Evolutionary conservation across 2,888 invertebrate species (phyloP).

Genomic region (Synergus gifuensis): DNA sequence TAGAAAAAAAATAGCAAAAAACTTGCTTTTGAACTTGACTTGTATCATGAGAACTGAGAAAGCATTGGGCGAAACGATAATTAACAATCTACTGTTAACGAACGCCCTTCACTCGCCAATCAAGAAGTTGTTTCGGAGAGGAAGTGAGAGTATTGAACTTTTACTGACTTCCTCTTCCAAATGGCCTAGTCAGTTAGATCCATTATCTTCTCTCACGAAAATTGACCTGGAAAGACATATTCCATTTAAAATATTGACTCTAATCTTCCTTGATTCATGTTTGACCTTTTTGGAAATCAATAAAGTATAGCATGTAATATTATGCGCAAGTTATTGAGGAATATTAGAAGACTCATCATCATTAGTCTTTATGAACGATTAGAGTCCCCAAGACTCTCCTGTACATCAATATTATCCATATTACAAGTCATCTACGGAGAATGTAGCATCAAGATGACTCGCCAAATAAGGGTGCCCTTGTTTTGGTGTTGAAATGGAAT

Average conservation of each 20-base stretch:
- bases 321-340: not conserved
- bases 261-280: too few species aligned
- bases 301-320: not conserved
- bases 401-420: constrained; percentile 9
- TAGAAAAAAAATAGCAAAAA: too few species aligned
- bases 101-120: constrained; percentile 55
- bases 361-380: constrained; percentile 15
- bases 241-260: too few species aligned
- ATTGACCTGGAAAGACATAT: not conserved
- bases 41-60: not conserved
- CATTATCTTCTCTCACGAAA: constrained; percentile 8
- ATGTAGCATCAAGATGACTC: constrained; percentile 6
- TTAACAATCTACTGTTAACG: constrained; percentile 59
- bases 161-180: constrained; percentile 46
- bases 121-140: constrained; percentile 61
- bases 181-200: constrained; percentile 10
- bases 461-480: constrained; percentile 23
- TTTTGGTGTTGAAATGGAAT: constrained; percentile 43
- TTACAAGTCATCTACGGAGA: constrained; percentile 18
- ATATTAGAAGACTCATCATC: not conserved
- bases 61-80: constrained; percentile 46
- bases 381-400: not conserved
- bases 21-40: too few species aligned
- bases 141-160: constrained; percentile 62
- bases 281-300: not conserved